phyloP scores from a whole-genome alignment of 2,113 vertebrate species.

The Ammospiza nelsoni region DNA sequence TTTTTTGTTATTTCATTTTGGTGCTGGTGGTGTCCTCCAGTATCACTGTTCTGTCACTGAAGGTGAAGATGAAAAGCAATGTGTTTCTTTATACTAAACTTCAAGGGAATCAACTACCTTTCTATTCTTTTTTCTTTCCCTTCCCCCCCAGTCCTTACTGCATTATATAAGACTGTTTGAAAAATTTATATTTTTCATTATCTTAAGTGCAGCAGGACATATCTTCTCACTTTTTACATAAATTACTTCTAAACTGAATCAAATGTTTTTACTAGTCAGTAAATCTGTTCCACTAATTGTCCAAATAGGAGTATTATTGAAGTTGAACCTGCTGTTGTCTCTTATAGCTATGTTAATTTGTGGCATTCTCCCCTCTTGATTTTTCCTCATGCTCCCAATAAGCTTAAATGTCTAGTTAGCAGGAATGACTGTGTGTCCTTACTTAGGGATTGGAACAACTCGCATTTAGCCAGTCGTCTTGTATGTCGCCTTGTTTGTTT shows the following conservation, averaged over 20 bases:
- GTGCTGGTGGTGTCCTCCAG: not conserved
- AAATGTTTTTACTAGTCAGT: not conserved
- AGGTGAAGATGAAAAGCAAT: not conserved
- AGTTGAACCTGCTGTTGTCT: not conserved
- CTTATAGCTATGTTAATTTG: not conserved
- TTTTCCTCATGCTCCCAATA: not conserved
- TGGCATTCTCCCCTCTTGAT: not conserved
- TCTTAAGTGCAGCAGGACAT: not conserved
- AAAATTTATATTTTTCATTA: not conserved
- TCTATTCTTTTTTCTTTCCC: not conserved
- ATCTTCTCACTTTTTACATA: not conserved
- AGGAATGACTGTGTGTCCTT: not conserved
- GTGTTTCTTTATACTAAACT: not conserved
- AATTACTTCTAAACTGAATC: not conserved
- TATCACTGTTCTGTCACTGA: not conserved
- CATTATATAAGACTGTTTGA: not conserved
- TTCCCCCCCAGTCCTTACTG: not conserved
- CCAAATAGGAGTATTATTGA: not conserved
- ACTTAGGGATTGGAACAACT: not conserved
- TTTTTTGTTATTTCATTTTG: not conserved
- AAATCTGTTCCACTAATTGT: not conserved
- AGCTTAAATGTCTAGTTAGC: not conserved
- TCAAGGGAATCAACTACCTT: not conserved
- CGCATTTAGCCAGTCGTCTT: not conserved
- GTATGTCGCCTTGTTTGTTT: not conserved